Evolutionary conservation across 2,888 invertebrate genomes (phyloP).

Genomic region (Ophion costatus): DNA sequence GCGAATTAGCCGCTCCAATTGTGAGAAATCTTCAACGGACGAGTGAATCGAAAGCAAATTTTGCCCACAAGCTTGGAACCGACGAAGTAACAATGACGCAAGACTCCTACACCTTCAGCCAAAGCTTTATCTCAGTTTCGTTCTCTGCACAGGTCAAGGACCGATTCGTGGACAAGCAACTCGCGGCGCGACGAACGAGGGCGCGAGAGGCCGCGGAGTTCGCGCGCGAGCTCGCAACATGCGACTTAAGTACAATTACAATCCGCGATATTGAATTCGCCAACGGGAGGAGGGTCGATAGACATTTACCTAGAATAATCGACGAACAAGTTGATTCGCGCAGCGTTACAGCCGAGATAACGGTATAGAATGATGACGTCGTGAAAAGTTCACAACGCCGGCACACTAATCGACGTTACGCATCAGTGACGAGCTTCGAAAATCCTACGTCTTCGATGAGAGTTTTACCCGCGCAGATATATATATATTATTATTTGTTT

Average conservation of each 20-base stretch:
- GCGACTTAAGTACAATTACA: slow-evolving; percentile 71
- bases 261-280: slow-evolving; percentile 68
- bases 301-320: slow-evolving; percentile 69
- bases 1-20: background rate
- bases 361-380: background rate
- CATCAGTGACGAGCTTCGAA: background rate
- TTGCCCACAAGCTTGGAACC: background rate
- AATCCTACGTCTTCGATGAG: background rate
- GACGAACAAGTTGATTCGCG: slow-evolving; percentile 15
- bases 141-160: slow-evolving; percentile 69
- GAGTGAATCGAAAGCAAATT: background rate
- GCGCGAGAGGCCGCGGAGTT: slow-evolving; percentile 74
- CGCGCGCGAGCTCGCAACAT: slow-evolving; percentile 75
- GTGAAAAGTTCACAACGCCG: background rate
- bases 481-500: background rate
- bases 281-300: background rate
- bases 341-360: background rate
- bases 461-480: background rate
- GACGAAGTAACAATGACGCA: background rate
- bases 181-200: slow-evolving; percentile 73
- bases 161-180: slow-evolving; percentile 73
- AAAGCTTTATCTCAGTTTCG: slow-evolving; percentile 2
- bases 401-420: background rate
- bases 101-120: background rate
- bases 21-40: background rate